Evolutionary conservation across 2,888 invertebrate species (phyloP).

Genomic region (Diogma glabrata): DNA sequence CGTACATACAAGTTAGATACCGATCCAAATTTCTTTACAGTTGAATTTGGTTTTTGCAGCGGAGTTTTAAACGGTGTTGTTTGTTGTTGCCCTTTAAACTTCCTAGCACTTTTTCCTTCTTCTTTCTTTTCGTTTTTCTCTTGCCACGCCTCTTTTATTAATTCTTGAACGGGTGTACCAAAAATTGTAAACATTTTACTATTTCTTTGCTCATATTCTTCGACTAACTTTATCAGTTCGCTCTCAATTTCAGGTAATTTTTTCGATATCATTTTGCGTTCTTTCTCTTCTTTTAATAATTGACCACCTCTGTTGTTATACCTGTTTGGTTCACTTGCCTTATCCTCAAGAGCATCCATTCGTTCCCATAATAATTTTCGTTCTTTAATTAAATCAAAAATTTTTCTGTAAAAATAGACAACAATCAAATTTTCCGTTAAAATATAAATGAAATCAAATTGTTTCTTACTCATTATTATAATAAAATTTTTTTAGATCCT

Average conservation of each 20-base stretch:
- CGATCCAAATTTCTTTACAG: slow-evolving; percentile 26
- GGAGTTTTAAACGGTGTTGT: slow-evolving; percentile 18
- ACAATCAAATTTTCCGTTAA: neutral
- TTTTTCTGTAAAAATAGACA: slow-evolving; percentile 39
- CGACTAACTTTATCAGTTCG: slow-evolving; percentile 45
- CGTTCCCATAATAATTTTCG: slow-evolving; percentile 62
- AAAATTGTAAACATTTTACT: slow-evolving; percentile 47
- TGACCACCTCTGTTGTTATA: slow-evolving; percentile 83
- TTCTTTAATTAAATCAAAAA: slow-evolving; percentile 52
- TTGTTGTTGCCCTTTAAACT: slow-evolving; percentile 21
- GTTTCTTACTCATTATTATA: slow-evolving; percentile 46
- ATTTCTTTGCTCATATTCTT: slow-evolving; percentile 41
- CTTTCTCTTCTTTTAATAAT: slow-evolving; percentile 73
- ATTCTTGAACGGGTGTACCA: slow-evolving; percentile 49
- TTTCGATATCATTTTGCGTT: slow-evolving; percentile 61
- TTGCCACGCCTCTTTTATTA: slow-evolving; percentile 50
- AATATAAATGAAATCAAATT: neutral
- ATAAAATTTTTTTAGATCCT: slow-evolving; percentile 53
- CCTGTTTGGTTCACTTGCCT: slow-evolving; percentile 67
- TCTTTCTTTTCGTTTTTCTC: slow-evolving; percentile 35
- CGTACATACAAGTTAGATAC: slow-evolving; percentile 12
- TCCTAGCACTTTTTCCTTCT: slow-evolving; percentile 37
- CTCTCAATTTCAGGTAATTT: slow-evolving; percentile 64
- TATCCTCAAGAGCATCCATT: slow-evolving; percentile 61
- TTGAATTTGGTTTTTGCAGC: slow-evolving; percentile 14